Conservation (phyloP, 35 echinoderm and acorn worm genomes). For the Lytechinus variegatus region DNA sequence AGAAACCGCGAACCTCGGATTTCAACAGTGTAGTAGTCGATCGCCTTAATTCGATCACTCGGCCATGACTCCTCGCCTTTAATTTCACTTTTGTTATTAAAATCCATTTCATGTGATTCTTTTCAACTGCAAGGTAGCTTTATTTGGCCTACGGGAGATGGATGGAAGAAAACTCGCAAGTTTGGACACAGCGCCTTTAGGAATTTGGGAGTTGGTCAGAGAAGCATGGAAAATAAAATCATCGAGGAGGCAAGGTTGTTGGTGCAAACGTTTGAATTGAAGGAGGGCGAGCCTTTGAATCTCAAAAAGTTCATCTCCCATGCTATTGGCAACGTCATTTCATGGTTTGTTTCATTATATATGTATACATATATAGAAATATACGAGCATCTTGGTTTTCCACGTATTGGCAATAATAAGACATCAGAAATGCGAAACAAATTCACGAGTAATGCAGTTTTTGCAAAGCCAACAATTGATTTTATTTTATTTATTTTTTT, state of each 20-base stretch:
- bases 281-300: slow-evolving; percentile 35
- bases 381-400: no score
- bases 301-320: slow-evolving; percentile 17
- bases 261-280: neutral
- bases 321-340: slow-evolving; percentile 64
- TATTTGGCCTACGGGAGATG: slow-evolving; percentile 15
- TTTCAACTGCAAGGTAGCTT: slow-evolving; percentile 34
- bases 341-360: slow-evolving; percentile 47
- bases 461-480: no score
- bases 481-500: no score
- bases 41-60: no score
- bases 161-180: slow-evolving; percentile 46
- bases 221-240: slow-evolving; percentile 42
- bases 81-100: no score
- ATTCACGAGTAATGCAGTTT: no score
- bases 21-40: no score
- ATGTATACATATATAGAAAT: no score
- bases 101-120: neutral
- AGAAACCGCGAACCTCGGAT: no score
- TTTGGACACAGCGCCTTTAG: slow-evolving; percentile 50
- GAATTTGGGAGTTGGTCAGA: slow-evolving; percentile 61
- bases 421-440: no score
- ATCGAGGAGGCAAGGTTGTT: slow-evolving; percentile 53
- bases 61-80: no score
- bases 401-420: no score